These are phyloP conservation scores for Sarcophaga subvicina DNA, from an alignment of 2,888 invertebrate species.

Conservation along the genomic window DNA sequence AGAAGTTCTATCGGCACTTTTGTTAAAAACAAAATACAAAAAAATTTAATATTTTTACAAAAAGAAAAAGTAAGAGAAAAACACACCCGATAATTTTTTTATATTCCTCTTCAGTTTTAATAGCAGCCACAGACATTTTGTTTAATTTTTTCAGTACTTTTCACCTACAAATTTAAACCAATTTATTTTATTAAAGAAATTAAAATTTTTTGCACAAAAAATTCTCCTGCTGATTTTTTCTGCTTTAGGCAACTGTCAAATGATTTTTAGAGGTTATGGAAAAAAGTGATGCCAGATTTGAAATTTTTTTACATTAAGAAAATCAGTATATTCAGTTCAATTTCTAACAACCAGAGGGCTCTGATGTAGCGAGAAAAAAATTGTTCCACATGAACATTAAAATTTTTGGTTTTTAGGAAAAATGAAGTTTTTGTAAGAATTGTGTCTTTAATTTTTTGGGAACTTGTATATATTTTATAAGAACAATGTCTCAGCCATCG, in stretches of 20 bases:
- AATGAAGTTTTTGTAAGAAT: slow-evolving; percentile 44
- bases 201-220: slow-evolving; percentile 21
- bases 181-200: slow-evolving; percentile 25
- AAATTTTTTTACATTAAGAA: background rate
- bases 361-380: background rate
- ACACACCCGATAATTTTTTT: slow-evolving; percentile 81
- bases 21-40: background rate
- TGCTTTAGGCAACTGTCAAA: slow-evolving; percentile 51
- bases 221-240: slow-evolving; percentile 37
- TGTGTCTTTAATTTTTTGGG: slow-evolving; percentile 22
- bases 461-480: slow-evolving; percentile 44
- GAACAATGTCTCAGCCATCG: slow-evolving; percentile 76
- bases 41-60: background rate
- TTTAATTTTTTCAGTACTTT: slow-evolving; percentile 6
- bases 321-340: background rate
- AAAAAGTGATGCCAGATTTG: slow-evolving; percentile 21
- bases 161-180: background rate
- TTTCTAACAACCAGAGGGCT: slow-evolving; percentile 18
- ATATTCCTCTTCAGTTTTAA: slow-evolving; percentile 83
- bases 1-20: slow-evolving; percentile 82
- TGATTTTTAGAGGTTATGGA: slow-evolving; percentile 51
- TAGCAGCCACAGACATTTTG: slow-evolving; percentile 83
- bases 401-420: slow-evolving; percentile 8
- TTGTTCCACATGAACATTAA: slow-evolving; percentile 51
- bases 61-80: background rate